Percentiles rank a stretch among this genome's conserved stretches.
Evolutionary conservation across 2,797 vertebrate species (phyloP).

Genomic region (Tenualosa ilisha): DNA sequence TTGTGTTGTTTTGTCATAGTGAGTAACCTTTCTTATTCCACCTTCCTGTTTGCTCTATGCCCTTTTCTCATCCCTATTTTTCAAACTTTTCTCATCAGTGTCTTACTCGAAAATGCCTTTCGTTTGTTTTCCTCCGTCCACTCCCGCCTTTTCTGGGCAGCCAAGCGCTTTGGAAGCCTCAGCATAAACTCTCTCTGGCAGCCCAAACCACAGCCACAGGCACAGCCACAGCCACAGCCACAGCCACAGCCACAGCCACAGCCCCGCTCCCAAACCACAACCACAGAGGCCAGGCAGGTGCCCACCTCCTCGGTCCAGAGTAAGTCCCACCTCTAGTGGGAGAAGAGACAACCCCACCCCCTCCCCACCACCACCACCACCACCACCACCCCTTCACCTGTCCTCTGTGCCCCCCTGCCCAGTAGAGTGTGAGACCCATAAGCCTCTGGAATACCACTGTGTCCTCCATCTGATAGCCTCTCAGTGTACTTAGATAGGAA

Average conservation of each 20-base stretch:
- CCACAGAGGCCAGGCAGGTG: conserved; percentile 72
- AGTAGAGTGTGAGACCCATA: conserved; percentile 12
- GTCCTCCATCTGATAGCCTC: conserved; percentile 16
- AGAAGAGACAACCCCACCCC: conserved; percentile 38
- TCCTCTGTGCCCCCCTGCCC: conserved; percentile 18
- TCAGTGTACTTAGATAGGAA: neutral
- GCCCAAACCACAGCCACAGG: conserved; percentile 37
- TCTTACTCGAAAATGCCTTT: conserved; percentile 26
- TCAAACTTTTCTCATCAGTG: conserved; percentile 23
- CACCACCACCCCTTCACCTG: conserved; percentile 26
- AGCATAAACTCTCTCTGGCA: conserved; percentile 66
- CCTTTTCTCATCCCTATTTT: conserved; percentile 36
- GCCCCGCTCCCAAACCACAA: conserved; percentile 69
- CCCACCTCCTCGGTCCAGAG: conserved; percentile 74
- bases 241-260: conserved; percentile 40
- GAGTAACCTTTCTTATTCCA: conserved; percentile 31
- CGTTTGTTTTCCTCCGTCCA: conserved; percentile 34
- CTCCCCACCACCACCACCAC: conserved; percentile 50
- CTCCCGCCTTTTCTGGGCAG: conserved; percentile 68
- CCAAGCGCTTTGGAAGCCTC: conserved; percentile 67
- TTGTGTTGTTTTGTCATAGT: neutral
- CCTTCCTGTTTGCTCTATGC: conserved; percentile 41
- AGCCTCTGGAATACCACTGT: neutral
- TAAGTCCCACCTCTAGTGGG: conserved; percentile 63
- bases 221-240: conserved; percentile 66